Base-by-base conservation (phyloP, 2,888 invertebrate species). In the Tachystola acroxantha region DNA sequence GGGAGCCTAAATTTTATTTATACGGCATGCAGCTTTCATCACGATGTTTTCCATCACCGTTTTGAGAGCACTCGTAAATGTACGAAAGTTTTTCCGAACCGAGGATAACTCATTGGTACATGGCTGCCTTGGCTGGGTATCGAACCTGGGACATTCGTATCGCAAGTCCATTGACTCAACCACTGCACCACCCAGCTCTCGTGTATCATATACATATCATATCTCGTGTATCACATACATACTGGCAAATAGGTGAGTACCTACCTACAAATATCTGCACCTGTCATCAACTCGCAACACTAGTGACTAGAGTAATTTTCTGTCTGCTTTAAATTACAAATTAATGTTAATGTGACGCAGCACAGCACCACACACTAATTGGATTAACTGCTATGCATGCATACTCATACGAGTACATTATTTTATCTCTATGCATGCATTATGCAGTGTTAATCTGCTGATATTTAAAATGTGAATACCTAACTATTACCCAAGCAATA, bases 341-440 rank as follows among this genome's bases (percentile, higher is more conserved):
- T 78, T 50, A 60, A 82, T 82, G 80, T 50, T 71, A 82, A 82
- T 80, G 68, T 71, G 77, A 77, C 73, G 69, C 54, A 50, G 69
- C 55, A 69, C 54, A 50, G 69, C 55, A 49, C 54, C 46, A 45
- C 64, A 54, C 66, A 48, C 74, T 82, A 81, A 81, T 82, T 82
- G 80, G 79, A 79, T 80, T 75, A 75, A 67, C 57, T 58, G 57
- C 43, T 44, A 48, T 57, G 53, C 11, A 27, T 11, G 27, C 11
- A 10, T 26, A 10, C 10, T 3, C 2, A 25, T 9, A 20, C n/a
- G n/a, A n/a, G n/a, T n/a, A 16, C 6, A 16, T 16, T 16, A 16
- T 16, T 16, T 3, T 16, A 16, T 16, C 3, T 6, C 3, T 4
- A 16, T 16, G 6, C 6, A 25, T 25, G 25, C 25, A 25, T 25